Base-by-base conservation (phyloP, 1,140 invertebrate genomes). In the Formica exsecta region DNA sequence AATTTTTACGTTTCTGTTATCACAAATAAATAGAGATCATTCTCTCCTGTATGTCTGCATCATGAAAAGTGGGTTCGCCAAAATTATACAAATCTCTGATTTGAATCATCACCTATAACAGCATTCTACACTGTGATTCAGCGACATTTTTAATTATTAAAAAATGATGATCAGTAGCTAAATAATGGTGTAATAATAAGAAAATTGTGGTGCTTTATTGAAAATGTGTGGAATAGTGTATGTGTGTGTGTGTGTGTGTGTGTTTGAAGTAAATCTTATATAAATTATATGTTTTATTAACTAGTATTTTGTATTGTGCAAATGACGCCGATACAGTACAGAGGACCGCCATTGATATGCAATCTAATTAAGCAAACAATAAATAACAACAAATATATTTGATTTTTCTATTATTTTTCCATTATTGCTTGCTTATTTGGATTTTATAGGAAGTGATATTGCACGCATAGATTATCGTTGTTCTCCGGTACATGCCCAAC, bases 391-490 rank as follows among this genome's bases (percentile, higher is more conserved):
- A n/a, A n/a, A n/a, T n/a, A n/a, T n/a, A n/a, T n/a, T n/a, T n/a
- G 3, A 29, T 25, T 38, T 32, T 54, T 68, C 32, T 32, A 32
- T 32, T 4, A 32, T 32, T 32, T 32, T 32, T 32, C 29, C 19
- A 68, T 79, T 79, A 68, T 25, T 54, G 29, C 22, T n/a, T 8
- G 44, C 32, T 57, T 57, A 57, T 59, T 70, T 54, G 25, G 16
- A 70, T 80, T 41, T 57, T 16, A 51, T 70, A 29, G 9, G 0
- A 44, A 80, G n/a, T 73, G 38, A 73, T 66, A 51, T 70, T 48
- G 25, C 32, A 44, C 68, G 54, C 68, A 41, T 62, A 83, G 66
- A 81, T 74, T 68, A 80, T 29, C 38, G 54, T 61, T 44, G 19
- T 83, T 61, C 13, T 44, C 32, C 22, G 19, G 19, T 61, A 29